phyloP scores from a whole-genome alignment of 2,888 invertebrate genomes.

The Harpagoxenus sublaevis region DNA sequence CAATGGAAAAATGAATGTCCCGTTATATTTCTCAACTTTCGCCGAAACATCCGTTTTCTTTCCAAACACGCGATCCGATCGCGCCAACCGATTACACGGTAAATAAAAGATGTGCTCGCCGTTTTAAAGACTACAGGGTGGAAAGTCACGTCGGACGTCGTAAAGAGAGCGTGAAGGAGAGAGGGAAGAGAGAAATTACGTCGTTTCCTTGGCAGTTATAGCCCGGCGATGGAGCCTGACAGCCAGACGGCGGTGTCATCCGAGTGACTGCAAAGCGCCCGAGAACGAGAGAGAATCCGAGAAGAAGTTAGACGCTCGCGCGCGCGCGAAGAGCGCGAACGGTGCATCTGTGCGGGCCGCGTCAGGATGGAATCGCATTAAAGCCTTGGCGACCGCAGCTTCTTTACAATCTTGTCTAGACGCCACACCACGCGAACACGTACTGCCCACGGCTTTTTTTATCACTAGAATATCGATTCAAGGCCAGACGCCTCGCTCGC shows the following conservation, averaged over 20 bases:
- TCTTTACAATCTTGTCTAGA: slow-evolving; percentile 82
- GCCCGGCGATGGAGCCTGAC: slow-evolving; percentile 68
- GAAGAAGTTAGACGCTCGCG: slow-evolving; percentile 42
- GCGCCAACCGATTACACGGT: slow-evolving; percentile 14
- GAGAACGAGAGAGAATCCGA: slow-evolving; percentile 32
- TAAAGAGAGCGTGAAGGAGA: slow-evolving; percentile 30
- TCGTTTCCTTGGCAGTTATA: slow-evolving; percentile 58
- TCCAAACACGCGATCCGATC: slow-evolving; percentile 9
- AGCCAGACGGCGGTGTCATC: slow-evolving; percentile 71
- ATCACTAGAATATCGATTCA: slow-evolving; percentile 56
- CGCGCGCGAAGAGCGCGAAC: slow-evolving; percentile 52
- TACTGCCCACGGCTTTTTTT: slow-evolving; percentile 60
- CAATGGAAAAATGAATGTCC: neutral
- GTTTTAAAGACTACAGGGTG: slow-evolving; percentile 24
- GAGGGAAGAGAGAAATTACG: neutral
- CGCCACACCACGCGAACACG: slow-evolving; percentile 66
- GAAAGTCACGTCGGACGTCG: slow-evolving; percentile 59
- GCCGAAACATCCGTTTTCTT: neutral
- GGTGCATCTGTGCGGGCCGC: slow-evolving; percentile 28
- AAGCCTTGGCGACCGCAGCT: slow-evolving; percentile 72
- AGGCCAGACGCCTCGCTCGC: slow-evolving; percentile 58
- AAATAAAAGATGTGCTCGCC: slow-evolving; percentile 32
- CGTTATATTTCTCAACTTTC: slow-evolving; percentile 15
- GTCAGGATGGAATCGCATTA: slow-evolving; percentile 59
- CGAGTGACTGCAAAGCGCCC: slow-evolving; percentile 52